Percentiles rank a stretch among this genome's conserved stretches.
phyloP scores from a whole-genome alignment of 2,113 vertebrate species.

The Bufo gargarizans region DNA sequence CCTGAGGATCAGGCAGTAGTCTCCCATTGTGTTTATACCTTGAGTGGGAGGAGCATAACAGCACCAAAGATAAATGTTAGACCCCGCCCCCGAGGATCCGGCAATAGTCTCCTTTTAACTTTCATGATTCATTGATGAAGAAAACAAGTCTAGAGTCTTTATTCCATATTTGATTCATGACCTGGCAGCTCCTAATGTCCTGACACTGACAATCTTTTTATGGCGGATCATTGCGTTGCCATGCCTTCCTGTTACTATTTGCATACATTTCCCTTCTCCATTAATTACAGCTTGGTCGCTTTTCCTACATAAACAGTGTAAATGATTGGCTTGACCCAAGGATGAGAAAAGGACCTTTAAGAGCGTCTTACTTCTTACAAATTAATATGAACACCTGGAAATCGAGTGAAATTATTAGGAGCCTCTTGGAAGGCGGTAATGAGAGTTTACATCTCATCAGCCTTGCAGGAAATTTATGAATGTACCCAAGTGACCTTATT shows the following conservation, averaged over 20 bases:
- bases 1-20: too few species aligned
- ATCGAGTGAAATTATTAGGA: background rate
- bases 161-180: background rate
- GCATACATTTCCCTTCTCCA: background rate
- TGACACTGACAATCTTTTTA: background rate
- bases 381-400: conserved; percentile 13
- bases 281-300: background rate
- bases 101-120: too few species aligned
- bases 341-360: background rate
- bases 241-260: background rate
- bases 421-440: background rate
- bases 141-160: background rate
- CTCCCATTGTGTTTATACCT: too few species aligned
- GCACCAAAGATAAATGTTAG: too few species aligned
- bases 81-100: too few species aligned
- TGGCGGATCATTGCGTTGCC: background rate
- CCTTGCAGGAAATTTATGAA: background rate
- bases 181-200: background rate
- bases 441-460: background rate
- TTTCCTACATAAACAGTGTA: background rate
- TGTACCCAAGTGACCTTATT: background rate
- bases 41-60: too few species aligned
- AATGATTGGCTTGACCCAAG: background rate
- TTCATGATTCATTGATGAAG: too few species aligned
- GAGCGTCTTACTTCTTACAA: background rate